phyloP scores from a whole-genome alignment of 2,888 invertebrate genomes.

The Philereme vetulata region DNA sequence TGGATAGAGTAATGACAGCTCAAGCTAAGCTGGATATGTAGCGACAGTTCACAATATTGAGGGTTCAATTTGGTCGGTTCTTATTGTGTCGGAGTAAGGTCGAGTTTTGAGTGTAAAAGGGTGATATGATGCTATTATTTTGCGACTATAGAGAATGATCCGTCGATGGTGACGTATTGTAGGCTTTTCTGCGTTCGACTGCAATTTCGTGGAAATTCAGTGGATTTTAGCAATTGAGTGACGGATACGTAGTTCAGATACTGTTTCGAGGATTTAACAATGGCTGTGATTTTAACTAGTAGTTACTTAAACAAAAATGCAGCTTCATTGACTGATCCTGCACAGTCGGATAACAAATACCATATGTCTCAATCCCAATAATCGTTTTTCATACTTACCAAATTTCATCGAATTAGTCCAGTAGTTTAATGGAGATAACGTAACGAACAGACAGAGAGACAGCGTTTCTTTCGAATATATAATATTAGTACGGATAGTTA shows the following conservation, averaged over 20 bases:
- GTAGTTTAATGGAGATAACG: too few species aligned
- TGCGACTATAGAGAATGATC: constrained; percentile 73
- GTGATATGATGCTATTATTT: constrained; percentile 57
- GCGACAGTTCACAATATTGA: constrained; percentile 44
- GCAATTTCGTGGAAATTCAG: constrained; percentile 54
- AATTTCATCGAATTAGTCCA: too few species aligned
- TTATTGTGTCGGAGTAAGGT: constrained; percentile 40
- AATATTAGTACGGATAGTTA: too few species aligned
- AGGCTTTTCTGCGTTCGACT: constrained; percentile 69
- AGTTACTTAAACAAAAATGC: too few species aligned
- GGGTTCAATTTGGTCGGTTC: constrained; percentile 33
- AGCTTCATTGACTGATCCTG: too few species aligned
- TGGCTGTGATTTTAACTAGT: too few species aligned
- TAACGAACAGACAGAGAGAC: too few species aligned
- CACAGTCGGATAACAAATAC: too few species aligned
- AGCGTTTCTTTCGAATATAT: too few species aligned
- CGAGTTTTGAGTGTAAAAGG: constrained; percentile 37
- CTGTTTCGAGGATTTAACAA: neutral
- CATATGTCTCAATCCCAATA: too few species aligned
- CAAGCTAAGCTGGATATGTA: constrained; percentile 51
- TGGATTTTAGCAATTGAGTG: constrained; percentile 42
- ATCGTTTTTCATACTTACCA: too few species aligned
- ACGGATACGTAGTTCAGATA: constrained; percentile 10
- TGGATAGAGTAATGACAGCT: constrained; percentile 43
- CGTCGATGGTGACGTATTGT: constrained; percentile 78